Base-by-base conservation (phyloP, 37 sponge, comb jelly and placozoan species). In the Agelas oroides region DNA sequence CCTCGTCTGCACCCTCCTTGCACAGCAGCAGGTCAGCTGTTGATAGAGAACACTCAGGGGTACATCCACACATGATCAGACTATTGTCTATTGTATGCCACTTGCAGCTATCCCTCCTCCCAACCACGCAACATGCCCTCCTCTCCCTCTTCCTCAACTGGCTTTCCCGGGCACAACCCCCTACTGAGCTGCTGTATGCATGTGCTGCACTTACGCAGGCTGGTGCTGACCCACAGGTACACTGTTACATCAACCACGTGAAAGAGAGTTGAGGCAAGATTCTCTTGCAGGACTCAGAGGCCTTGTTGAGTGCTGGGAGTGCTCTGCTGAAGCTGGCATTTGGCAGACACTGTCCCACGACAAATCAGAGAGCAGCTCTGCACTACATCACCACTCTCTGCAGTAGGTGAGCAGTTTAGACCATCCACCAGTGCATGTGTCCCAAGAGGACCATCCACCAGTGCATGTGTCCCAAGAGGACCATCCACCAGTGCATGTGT, bases 101-200 rank as follows among this genome's bases (percentile, higher is more conserved):
- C 6, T 46, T 46, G 8, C 70, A 80, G 81, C 70, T 57, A 3
- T 5, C 31, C 37, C 20, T 80, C 58, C 38, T 38, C 1, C 18
- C 69, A 23, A 36, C 35, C 2, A 32, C 56, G 1, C 81, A 41
- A n/a, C 36, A 19, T 3, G n/a, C 30, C 5, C 84, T 84, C 0
- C 63, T 84, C 28, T 18, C 41, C 1, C 20, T 65, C 0, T 84
- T 84, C n/a, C 31, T 73, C 14, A 15, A 55, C 5, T 63, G 53
- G 19, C 31, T 84, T 38, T 1, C 54, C 17, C 17, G 32, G 5
- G 64, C 57, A 0, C 21, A 30, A 12, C 84, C 84, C 18, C 78
- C 84, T 14, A 77, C 71, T 34, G 89, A 89, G 71, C 84, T 73
- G 0, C 79, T 89, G 24, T 89, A 89, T 54, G 73, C 73, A 0